These are phyloP conservation scores for Tuberolachnus salignus DNA, from an alignment of 2,888 invertebrate species.

Conservation along the genomic window DNA sequence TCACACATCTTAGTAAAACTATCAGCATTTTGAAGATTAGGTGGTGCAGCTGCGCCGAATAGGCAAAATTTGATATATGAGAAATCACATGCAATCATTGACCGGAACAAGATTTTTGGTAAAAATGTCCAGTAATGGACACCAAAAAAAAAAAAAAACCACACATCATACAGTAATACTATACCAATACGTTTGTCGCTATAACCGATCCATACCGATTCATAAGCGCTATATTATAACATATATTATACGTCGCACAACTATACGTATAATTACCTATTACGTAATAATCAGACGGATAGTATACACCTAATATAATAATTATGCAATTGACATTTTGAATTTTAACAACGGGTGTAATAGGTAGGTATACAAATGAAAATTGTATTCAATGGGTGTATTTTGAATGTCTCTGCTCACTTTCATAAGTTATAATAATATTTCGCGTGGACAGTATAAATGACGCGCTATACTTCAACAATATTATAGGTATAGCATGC, in stretches of 20 bases:
- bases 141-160: no score
- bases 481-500: constrained; percentile 1
- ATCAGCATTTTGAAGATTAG: no score
- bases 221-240: no score
- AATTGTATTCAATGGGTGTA: constrained; percentile 35
- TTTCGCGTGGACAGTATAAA: not conserved
- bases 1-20: no score
- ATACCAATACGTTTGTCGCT: not conserved
- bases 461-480: no score
- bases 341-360: constrained; percentile 14
- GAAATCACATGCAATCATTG: no score
- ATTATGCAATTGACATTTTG: constrained; percentile 44
- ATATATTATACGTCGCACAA: not conserved
- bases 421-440: constrained; percentile 34
- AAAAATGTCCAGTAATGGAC: no score
- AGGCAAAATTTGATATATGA: no score
- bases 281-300: not conserved
- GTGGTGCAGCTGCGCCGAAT: no score
- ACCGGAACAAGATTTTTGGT: no score
- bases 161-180: no score
- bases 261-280: not conserved
- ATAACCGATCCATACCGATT: no score
- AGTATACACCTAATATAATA: not conserved
- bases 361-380: not conserved
- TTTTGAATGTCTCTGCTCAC: constrained; percentile 26